Conservation (phyloP, 2,113 vertebrate genomes). For the Nothoprocta pentlandii region DNA sequence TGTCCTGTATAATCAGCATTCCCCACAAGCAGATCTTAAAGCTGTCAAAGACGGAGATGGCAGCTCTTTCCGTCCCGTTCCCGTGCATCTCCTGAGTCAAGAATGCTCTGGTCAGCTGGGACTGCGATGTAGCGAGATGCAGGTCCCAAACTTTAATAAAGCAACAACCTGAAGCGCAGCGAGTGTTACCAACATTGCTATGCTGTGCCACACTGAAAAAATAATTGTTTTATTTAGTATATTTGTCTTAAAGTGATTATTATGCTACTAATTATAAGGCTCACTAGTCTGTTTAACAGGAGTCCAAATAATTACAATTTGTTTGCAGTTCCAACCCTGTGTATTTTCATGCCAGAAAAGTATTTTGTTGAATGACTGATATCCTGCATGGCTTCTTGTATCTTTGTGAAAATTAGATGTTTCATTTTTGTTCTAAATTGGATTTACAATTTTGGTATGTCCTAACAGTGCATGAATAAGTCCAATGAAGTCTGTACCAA, state of each 20-base stretch:
- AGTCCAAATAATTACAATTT: conserved; percentile 63
- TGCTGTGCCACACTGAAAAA: neutral
- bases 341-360: conserved; percentile 21
- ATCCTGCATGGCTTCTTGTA: neutral
- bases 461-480: neutral
- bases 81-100: neutral
- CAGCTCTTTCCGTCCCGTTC: neutral
- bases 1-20: conserved; percentile 25
- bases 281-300: conserved; percentile 65
- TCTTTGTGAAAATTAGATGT: neutral
- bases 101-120: rapidly evolving
- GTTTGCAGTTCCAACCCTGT: conserved; percentile 19
- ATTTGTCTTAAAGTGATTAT: conserved; percentile 68
- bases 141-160: neutral
- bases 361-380: conserved; percentile 47
- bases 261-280: conserved; percentile 63
- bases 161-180: neutral
- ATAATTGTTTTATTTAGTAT: conserved; percentile 49
- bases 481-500: neutral
- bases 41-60: neutral
- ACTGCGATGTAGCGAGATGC: neutral
- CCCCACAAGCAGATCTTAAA: neutral
- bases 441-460: neutral
- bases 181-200: neutral
- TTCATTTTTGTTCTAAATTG: neutral